phyloP scores from a whole-genome alignment of 2,113 vertebrate species.

The Myanophis thanlyinensis region DNA sequence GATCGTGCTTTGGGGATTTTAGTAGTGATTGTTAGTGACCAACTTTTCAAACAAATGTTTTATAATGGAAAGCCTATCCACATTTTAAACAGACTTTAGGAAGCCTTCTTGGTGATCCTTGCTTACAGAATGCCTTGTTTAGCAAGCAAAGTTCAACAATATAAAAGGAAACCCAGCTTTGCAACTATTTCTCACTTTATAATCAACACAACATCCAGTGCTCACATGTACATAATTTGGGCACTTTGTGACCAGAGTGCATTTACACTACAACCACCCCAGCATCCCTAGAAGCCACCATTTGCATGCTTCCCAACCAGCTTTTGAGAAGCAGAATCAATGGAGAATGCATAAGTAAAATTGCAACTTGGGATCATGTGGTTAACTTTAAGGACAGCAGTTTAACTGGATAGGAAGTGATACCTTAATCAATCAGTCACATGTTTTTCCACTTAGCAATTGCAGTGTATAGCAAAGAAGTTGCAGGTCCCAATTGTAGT shows the following conservation, averaged over 20 bases:
- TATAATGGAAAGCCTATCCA: not conserved
- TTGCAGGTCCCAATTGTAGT: not conserved
- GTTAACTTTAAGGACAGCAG: not conserved
- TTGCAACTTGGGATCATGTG: not conserved
- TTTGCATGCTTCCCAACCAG: not conserved
- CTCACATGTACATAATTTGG: not conserved
- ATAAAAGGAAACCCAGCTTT: not conserved
- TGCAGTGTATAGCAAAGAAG: not conserved
- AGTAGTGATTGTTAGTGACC: not conserved
- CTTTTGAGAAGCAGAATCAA: not conserved
- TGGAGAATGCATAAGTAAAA: not conserved
- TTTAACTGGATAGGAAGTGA: not conserved
- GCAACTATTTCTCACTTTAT: not conserved
- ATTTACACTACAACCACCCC: not conserved
- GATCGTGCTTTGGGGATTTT: not conserved
- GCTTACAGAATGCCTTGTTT: not conserved
- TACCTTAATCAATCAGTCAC: not conserved
- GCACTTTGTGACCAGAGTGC: not conserved
- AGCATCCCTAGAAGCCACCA: not conserved
- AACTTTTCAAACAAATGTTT: not conserved
- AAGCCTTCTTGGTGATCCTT: not conserved
- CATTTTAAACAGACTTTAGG: not conserved
- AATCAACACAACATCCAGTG: not conserved
- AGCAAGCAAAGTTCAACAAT: not conserved
- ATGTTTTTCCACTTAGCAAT: not conserved